Conservation (phyloP, 2,888 invertebrate genomes). For the Lacanobia wlatinum region DNA sequence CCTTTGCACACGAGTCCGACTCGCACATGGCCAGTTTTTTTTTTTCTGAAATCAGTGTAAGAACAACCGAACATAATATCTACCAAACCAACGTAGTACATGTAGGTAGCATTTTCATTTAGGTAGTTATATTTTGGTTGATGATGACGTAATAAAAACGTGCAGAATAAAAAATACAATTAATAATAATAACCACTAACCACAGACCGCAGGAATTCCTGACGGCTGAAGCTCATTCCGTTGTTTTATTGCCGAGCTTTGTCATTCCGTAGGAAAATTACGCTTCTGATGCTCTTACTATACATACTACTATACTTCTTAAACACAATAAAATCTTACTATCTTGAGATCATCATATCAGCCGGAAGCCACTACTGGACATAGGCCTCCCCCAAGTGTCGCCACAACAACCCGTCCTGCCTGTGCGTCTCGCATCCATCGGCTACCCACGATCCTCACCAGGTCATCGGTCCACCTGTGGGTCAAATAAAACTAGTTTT, state of each 20-base stretch:
- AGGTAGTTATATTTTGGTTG: constrained; percentile 4
- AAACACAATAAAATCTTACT: not conserved
- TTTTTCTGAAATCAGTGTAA: not conserved
- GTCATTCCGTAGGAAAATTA: not conserved
- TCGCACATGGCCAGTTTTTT: no score
- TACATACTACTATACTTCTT: no score
- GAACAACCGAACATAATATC: not conserved
- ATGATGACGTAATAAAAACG: constrained; percentile 22
- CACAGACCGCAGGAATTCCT: constrained; percentile 42
- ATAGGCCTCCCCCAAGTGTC: no score
- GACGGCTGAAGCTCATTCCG: constrained; percentile 15
- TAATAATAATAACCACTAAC: not conserved
- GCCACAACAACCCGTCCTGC: no score
- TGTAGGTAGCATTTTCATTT: not conserved
- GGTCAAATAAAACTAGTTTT: no score
- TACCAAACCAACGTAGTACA: not conserved
- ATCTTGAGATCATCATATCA: not conserved
- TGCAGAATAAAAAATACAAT: constrained; percentile 15
- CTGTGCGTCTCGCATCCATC: no score
- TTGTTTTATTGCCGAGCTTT: constrained; percentile 33
- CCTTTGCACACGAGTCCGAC: no score
- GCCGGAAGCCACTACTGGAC: no score
- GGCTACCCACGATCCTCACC: no score
- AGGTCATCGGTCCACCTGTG: no score
- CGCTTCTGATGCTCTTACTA: not conserved